Percentiles rank a stretch among this genome's conserved stretches.
Evolutionary conservation across 2,113 vertebrate species (phyloP).

Genomic region (Megaceryle maxima): DNA sequence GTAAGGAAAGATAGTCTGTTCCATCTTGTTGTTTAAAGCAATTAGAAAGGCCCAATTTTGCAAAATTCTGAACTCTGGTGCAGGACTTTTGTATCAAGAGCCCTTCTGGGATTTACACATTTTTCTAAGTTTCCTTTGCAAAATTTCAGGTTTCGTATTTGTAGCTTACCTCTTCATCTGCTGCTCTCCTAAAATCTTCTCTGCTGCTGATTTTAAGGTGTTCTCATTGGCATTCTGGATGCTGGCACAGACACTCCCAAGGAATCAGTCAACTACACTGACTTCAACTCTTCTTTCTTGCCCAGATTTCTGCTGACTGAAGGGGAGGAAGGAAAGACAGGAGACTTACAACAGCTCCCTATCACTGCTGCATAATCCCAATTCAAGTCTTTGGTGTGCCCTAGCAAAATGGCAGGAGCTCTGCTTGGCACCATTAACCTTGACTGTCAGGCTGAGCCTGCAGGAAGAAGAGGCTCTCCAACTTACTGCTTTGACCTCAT

Average conservation of each 20-base stretch:
- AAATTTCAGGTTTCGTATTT: neutral
- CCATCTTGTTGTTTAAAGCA: neutral
- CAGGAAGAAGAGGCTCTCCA: neutral
- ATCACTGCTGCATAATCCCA: neutral
- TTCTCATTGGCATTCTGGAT: neutral
- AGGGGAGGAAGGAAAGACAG: neutral
- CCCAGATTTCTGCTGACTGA: neutral
- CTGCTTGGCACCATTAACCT: neutral
- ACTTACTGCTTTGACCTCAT: neutral
- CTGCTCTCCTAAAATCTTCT: neutral
- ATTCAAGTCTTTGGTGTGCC: neutral
- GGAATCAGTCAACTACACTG: neutral
- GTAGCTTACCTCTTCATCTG: neutral
- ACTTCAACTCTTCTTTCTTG: neutral
- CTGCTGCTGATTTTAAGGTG: neutral
- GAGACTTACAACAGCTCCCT: neutral
- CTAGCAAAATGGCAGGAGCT: neutral
- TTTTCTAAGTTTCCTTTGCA: neutral
- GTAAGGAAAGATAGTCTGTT: neutral
- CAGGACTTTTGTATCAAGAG: neutral
- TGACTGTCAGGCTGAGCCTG: neutral
- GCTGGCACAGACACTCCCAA: neutral
- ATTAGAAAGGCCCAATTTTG: neutral
- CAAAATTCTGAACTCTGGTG: neutral
- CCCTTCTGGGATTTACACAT: neutral